Percentiles rank a stretch among this genome's conserved stretches.
Conservation (phyloP, 2,113 vertebrate genomes). For the Chelonoidis abingdonii region DNA sequence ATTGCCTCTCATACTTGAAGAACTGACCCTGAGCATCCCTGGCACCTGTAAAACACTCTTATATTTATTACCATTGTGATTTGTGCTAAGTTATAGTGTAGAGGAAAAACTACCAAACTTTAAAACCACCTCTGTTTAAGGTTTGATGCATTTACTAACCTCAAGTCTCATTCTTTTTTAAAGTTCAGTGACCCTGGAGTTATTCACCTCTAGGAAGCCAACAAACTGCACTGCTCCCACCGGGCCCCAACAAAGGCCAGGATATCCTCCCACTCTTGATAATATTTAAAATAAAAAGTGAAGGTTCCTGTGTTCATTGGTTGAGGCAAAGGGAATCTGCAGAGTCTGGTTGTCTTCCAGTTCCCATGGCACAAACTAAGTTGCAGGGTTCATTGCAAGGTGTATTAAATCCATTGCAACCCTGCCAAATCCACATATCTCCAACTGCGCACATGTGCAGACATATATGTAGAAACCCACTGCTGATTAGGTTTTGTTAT, state of each 20-base stretch:
- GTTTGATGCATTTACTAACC: constrained; percentile 42
- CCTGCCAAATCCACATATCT: fast-evolving
- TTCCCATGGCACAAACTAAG: fast-evolving
- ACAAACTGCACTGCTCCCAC: not conserved
- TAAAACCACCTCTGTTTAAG: constrained; percentile 47
- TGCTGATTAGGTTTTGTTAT: not conserved
- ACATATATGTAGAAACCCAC: fast-evolving
- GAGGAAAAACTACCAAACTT: constrained; percentile 40
- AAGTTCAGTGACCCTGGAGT: not conserved
- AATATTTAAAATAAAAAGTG: not conserved
- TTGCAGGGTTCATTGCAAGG: too few species aligned
- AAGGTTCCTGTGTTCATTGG: too few species aligned
- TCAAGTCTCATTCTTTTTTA: constrained; percentile 30
- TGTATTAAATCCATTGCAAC: fast-evolving
- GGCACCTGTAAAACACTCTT: not conserved
- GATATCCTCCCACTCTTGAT: fast-evolving
- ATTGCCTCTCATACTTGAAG: not conserved
- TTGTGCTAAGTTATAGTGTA: constrained; percentile 58
- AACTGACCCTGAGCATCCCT: not conserved
- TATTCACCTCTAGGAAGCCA: not conserved
- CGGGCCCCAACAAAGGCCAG: not conserved
- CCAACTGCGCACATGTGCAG: fast-evolving
- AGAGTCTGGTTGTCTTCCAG: fast-evolving
- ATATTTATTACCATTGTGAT: not conserved
- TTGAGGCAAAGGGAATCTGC: not conserved